These are phyloP conservation scores for Prinia subflava DNA, from an alignment of 2,113 vertebrate genomes.

Conservation along the genomic window DNA sequence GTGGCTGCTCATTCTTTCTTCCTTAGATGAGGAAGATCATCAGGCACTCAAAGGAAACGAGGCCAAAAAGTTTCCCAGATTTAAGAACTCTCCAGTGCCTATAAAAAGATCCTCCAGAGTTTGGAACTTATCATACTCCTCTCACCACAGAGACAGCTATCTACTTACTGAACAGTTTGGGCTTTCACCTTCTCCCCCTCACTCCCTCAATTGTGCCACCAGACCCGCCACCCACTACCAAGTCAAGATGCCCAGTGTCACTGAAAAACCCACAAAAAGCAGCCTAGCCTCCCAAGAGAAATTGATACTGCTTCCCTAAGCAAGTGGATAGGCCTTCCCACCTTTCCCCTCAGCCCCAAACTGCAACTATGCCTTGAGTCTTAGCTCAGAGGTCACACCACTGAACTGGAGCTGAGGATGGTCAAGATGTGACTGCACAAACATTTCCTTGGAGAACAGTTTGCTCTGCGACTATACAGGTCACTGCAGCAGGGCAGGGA, in stretches of 20 bases:
- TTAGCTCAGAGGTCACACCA: not conserved
- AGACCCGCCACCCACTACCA: not conserved
- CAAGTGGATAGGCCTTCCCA: accelerated
- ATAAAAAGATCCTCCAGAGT: not conserved
- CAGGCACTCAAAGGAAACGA: not conserved
- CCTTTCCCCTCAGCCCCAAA: not conserved
- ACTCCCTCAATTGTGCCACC: no score
- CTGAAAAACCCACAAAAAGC: not conserved
- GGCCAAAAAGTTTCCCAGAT: not conserved
- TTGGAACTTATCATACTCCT: not conserved
- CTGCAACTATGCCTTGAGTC: not conserved
- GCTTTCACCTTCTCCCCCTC: not conserved
- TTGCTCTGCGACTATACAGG: not conserved
- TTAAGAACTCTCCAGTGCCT: not conserved
- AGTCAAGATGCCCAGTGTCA: not conserved
- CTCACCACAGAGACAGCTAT: not conserved
- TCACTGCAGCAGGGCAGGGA: not conserved
- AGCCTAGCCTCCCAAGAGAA: not conserved
- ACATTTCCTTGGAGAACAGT: not conserved
- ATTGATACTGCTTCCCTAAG: not conserved
- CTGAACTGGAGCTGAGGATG: not conserved
- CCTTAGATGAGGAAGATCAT: not conserved
- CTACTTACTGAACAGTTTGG: not conserved
- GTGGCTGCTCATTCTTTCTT: not conserved
- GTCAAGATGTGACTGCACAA: not conserved